These are phyloP conservation scores for Oppia nitens DNA, from an alignment of 1,140 invertebrate genomes.

Conservation along the genomic window DNA sequence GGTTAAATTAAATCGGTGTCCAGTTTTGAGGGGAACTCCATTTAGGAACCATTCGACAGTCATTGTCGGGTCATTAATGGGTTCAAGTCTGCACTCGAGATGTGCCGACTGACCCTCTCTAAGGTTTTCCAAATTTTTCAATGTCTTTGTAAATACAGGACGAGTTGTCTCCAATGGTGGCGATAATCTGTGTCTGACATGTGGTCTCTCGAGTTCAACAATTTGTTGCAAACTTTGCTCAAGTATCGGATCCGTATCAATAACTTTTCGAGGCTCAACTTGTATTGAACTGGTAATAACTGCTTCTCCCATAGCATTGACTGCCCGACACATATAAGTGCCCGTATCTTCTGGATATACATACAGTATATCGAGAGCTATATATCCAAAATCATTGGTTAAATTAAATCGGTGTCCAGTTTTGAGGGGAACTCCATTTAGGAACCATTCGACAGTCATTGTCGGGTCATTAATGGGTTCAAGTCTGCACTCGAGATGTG, in stretches of 20 bases:
- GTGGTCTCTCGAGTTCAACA: constrained; percentile 69
- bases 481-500: constrained; percentile 46
- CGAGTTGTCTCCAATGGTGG: not conserved
- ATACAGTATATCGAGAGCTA: constrained; percentile 69
- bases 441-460: constrained; percentile 65
- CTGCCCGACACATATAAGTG: constrained; percentile 65
- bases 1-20: constrained; percentile 38
- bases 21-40: constrained; percentile 58
- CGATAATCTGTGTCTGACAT: constrained; percentile 42
- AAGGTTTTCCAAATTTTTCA: constrained; percentile 60
- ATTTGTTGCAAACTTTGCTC: constrained; percentile 84
- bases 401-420: constrained; percentile 68
- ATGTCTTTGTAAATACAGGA: constrained; percentile 46
- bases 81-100: constrained; percentile 83
- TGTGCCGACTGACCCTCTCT: constrained; percentile 77
- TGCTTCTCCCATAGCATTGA: constrained; percentile 33
- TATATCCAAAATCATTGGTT: constrained; percentile 70
- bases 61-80: constrained; percentile 87
- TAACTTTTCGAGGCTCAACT: constrained; percentile 28
- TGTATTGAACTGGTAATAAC: not conserved
- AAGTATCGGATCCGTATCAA: constrained; percentile 83
- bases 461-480: constrained; percentile 80
- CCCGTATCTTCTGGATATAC: constrained; percentile 66
- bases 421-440: constrained; percentile 33
- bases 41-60: constrained; percentile 88